These are phyloP conservation scores for Sapajus apella DNA, from an alignment of 2,113 vertebrate genomes.

Conservation along the genomic window DNA sequence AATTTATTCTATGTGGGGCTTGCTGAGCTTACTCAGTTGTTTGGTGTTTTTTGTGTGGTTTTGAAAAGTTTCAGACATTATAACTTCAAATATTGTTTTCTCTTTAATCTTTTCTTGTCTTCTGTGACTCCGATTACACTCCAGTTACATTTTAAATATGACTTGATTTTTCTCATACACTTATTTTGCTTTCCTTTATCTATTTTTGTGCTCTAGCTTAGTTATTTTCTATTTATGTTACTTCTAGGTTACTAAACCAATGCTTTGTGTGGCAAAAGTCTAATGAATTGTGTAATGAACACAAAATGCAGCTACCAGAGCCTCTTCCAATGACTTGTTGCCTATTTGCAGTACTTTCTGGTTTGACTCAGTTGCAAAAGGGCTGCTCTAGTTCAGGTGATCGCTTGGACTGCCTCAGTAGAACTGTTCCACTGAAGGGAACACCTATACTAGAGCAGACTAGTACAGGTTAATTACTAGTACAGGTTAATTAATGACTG, in stretches of 20 bases:
- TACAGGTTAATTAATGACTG: background rate
- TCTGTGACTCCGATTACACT: background rate
- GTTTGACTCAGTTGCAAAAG: background rate
- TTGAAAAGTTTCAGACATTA: too few relatives aligned
- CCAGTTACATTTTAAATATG: background rate
- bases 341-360: background rate
- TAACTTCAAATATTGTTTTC: background rate
- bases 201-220: background rate
- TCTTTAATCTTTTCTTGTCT: background rate
- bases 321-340: background rate
- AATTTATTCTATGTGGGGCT: too few relatives aligned
- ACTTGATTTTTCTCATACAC: background rate
- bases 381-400: background rate
- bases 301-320: background rate
- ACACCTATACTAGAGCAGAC: background rate
- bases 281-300: background rate
- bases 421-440: background rate
- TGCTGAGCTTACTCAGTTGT: too few relatives aligned
- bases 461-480: too few relatives aligned
- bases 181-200: background rate
- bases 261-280: background rate
- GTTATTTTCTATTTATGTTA: background rate
- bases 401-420: too few relatives aligned
- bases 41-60: too few relatives aligned
- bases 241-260: background rate